These are phyloP conservation scores for Scarus forsteni DNA, from an alignment of 2,797 vertebrate genomes.

Conservation along the genomic window DNA sequence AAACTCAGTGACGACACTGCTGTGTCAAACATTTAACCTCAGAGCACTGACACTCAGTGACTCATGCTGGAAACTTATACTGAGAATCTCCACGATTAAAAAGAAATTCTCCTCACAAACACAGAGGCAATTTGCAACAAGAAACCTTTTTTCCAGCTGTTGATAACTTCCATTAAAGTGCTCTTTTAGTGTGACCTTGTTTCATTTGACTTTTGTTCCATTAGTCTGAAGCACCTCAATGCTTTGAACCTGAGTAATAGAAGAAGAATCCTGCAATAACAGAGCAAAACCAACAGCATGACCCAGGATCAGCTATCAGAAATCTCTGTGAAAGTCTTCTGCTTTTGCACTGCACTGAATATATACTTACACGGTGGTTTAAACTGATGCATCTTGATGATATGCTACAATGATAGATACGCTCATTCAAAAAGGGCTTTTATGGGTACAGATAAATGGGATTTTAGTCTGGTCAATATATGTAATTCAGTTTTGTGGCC, in stretches of 20 bases:
- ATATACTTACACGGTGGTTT: conserved; percentile 44
- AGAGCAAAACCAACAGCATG: conserved; percentile 9
- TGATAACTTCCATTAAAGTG: background rate
- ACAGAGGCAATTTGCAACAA: background rate
- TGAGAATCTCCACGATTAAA: background rate
- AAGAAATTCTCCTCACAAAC: background rate
- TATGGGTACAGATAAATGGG: background rate
- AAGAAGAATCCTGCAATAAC: background rate
- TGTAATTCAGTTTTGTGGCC: background rate
- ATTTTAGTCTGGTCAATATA: background rate
- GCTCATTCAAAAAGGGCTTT: background rate
- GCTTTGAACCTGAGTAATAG: conserved; percentile 1
- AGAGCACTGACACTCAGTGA: background rate
- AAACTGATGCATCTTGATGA: conserved; percentile 22
- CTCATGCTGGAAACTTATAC: background rate
- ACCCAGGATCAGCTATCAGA: conserved; percentile 14
- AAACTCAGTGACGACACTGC: no score
- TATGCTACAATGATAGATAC: conserved; percentile 14
- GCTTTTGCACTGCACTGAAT: conserved; percentile 18
- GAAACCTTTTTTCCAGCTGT: background rate
- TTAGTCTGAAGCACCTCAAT: conserved; percentile 9
- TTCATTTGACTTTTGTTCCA: background rate
- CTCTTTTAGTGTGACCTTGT: background rate
- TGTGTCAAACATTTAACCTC: background rate
- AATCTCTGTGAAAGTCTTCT: no score